These are phyloP conservation scores for Nomada ruficornis DNA, from an alignment of 2,888 invertebrate genomes.

Conservation along the genomic window DNA sequence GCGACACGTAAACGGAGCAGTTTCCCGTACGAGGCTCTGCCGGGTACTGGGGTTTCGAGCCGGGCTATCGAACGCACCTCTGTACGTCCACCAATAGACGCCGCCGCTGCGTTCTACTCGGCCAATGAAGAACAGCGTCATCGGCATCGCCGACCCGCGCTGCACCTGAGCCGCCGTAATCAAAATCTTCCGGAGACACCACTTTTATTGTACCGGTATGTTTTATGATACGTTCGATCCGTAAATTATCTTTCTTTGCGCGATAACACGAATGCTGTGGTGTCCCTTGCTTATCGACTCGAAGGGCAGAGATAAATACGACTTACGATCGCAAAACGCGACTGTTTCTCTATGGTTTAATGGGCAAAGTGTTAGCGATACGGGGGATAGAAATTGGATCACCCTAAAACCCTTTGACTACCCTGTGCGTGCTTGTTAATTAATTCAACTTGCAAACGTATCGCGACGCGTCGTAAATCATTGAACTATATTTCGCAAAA, in stretches of 20 bases:
- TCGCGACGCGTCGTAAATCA: conserved; percentile 22
- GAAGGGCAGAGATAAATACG: not conserved
- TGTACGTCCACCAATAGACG: conserved; percentile 76
- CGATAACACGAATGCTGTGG: not conserved
- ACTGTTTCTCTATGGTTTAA: too few species aligned
- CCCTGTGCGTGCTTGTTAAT: conserved; percentile 2
- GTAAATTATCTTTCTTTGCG: conserved; percentile 15
- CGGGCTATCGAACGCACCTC: conserved; percentile 83
- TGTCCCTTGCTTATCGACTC: not conserved
- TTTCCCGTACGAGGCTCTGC: conserved; percentile 81
- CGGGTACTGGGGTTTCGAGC: conserved; percentile 81
- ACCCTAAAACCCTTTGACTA: not conserved
- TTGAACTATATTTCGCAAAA: conserved; percentile 10
- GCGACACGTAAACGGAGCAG: conserved; percentile 69
- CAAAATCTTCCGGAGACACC: conserved; percentile 43
- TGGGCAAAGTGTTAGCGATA: not conserved
- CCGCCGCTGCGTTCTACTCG: conserved; percentile 62
- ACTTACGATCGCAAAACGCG: not conserved
- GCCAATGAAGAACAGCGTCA: conserved; percentile 52
- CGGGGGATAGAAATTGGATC: not conserved
- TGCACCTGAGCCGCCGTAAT: conserved; percentile 49
- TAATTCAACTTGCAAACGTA: not conserved
- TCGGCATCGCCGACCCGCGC: conserved; percentile 47
- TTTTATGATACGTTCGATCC: conserved; percentile 12
- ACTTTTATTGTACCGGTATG: conserved; percentile 9